Conservation (phyloP, 2,113 vertebrate genomes). For the Colinus virginianus region DNA sequence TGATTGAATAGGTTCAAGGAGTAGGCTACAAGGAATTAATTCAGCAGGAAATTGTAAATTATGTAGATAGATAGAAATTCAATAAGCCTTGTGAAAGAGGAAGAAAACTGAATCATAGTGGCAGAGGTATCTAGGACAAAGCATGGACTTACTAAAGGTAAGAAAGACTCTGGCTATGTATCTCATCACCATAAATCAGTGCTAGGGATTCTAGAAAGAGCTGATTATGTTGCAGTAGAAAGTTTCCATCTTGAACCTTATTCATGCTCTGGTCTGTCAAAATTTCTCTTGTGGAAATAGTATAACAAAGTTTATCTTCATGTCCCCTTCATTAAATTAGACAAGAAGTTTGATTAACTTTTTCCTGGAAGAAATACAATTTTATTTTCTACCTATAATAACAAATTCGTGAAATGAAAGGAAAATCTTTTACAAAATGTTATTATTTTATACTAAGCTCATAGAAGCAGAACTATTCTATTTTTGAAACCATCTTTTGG, state of each 20-base stretch:
- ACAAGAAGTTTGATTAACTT: not conserved
- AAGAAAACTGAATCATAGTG: not conserved
- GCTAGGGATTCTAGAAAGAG: not conserved
- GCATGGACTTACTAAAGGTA: not conserved
- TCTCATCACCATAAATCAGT: not conserved
- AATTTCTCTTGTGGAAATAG: not conserved
- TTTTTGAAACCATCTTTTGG: not conserved
- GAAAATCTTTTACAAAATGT: constrained; percentile 30
- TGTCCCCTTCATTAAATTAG: not conserved
- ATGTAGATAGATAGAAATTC: constrained; percentile 61
- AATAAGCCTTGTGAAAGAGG: constrained; percentile 9
- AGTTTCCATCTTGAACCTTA: not conserved
- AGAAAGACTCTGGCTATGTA: not conserved
- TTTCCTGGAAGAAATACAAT: not conserved
- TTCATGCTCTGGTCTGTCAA: not conserved
- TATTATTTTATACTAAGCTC: constrained; percentile 9
- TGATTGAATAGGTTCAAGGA: constrained; percentile 41
- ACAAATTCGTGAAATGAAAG: constrained; percentile 5
- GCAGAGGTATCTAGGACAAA: not conserved
- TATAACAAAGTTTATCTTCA: not conserved
- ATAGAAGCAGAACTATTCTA: not conserved
- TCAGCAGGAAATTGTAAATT: constrained; percentile 51
- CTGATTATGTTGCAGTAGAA: not conserved
- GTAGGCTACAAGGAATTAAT: constrained; percentile 40
- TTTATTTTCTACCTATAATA: not conserved